A percentile compares a stretch with the other conserved stretches of the same genome.
These are phyloP conservation scores for Brachymystax lenok DNA, from an alignment of 2,797 vertebrate species.

Conservation along the genomic window DNA sequence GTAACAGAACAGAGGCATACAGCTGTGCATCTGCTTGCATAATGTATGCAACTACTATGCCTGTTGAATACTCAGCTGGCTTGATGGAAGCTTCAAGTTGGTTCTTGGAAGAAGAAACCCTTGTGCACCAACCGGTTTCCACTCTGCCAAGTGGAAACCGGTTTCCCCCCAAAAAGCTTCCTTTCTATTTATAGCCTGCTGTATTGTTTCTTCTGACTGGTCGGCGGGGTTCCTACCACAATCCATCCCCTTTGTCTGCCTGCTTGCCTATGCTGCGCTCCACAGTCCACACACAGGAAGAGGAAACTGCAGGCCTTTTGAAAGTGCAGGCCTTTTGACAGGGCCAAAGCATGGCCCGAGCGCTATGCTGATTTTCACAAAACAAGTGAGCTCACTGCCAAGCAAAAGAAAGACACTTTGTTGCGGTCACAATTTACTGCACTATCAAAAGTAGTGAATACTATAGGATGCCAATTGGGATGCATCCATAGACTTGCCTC, in stretches of 20 bases:
- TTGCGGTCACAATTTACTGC: not conserved
- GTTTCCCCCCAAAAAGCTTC: conserved; percentile 10
- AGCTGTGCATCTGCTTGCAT: conserved; percentile 31
- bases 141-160: conserved; percentile 15
- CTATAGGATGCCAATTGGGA: not conserved
- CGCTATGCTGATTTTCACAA: not conserved
- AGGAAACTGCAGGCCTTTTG: not conserved
- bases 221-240: conserved; percentile 26
- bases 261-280: not conserved
- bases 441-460: not conserved
- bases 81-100: conserved; percentile 25
- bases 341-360: not conserved
- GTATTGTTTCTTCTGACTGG: not conserved
- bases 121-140: conserved; percentile 29
- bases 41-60: conserved; percentile 37
- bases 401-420: not conserved
- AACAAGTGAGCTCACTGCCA: conserved; percentile 7
- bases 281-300: not conserved
- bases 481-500: not conserved
- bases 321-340: conserved; percentile 13
- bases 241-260: conserved; percentile 25
- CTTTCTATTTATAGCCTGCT: conserved; percentile 27
- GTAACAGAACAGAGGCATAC: not conserved
- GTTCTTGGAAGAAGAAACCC: conserved; percentile 41
- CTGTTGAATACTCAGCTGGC: conserved; percentile 34